A percentile compares a stretch with the other conserved stretches of the same genome.
These are phyloP conservation scores for Trididemnum miniatum DNA, from an alignment of 23 tunicate genomes.

Conservation along the genomic window DNA sequence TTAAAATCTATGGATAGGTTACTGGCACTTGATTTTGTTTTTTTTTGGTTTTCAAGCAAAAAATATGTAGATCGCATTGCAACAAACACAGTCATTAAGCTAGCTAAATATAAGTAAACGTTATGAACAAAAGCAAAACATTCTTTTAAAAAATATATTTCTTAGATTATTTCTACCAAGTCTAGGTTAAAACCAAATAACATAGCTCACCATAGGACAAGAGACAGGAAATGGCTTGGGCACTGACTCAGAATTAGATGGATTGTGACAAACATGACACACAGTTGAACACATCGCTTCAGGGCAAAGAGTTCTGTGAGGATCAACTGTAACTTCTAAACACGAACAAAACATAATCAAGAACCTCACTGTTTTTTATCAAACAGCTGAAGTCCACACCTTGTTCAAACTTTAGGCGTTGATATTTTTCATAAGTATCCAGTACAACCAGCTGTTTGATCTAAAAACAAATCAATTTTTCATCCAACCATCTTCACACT, in stretches of 20 bases:
- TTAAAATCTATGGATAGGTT: too few relatives aligned
- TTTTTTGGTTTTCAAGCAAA: too few relatives aligned
- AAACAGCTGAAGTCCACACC: slow-evolving; percentile 29
- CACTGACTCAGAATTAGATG: background rate
- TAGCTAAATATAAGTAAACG: too few relatives aligned
- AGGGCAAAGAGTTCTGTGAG: slow-evolving; percentile 81
- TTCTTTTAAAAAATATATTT: too few relatives aligned
- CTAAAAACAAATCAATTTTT: too few relatives aligned
- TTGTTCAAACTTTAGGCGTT: slow-evolving; percentile 68
- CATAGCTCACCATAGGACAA: slow-evolving; percentile 63
- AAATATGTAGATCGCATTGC: background rate
- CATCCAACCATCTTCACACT: too few relatives aligned
- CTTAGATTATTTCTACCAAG: too few relatives aligned
- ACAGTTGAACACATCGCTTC: slow-evolving; percentile 59
- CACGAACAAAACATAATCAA: background rate
- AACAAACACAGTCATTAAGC: too few relatives aligned
- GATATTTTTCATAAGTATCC: slow-evolving; percentile 60
- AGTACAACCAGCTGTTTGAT: slow-evolving; percentile 40
- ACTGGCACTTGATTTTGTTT: too few relatives aligned
- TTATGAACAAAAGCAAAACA: too few relatives aligned
- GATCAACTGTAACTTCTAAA: slow-evolving; percentile 81
- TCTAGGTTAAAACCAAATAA: background rate
- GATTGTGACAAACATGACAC: slow-evolving; percentile 59
- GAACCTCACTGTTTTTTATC: background rate
- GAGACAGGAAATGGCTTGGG: slow-evolving; percentile 51